Base-by-base conservation (phyloP, 2,888 invertebrate genomes). In the Tenthredo notha region DNA sequence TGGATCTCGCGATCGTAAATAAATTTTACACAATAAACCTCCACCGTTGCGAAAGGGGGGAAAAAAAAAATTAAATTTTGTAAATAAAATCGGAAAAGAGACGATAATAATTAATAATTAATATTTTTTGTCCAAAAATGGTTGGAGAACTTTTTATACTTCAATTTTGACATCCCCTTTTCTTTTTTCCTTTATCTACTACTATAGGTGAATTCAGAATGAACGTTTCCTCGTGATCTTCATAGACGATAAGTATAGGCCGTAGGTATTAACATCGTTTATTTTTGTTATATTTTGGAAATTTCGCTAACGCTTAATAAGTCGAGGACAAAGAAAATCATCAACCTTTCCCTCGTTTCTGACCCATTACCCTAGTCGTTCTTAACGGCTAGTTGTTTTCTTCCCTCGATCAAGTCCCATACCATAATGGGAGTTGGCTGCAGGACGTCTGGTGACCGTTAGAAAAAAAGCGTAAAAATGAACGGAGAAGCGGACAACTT, bases 341-440 rank as follows among this genome's bases (percentile, higher is more conserved):
- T 43, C 21, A 43, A 33, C 70, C 29, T 25, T 72, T n/a, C 10
- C 10, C 72, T 18, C n/a, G 54, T 74, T 74, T 74, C 77, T 77
- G 77, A 77, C 77, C 77, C 77, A 77, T 77, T 77, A 77, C 33
- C 54, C 77, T 29, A 77, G 25, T 77, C 33, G 25, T 77, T 54
- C 54, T 50, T 77, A 29, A 33, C 18, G 54, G 9, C 50, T 12
- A 54, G 29, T 77, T 18, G 77, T 77, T 77, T 77, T 29, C 40
- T 77, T 40, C 74, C 21, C 75, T 75, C 47, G n/a, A n/a, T 29
- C 29, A 70, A 70, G 29, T 70, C 33, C 70, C 70, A 6, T 18
- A 70, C 37, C 72, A 43, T 74, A 74, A 74, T 74, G 21, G 72
- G 43, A 74, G 72, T 74, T 21, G 72, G 72, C 70, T n/a, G 33